Evolutionary conservation across 2,797 vertebrate genomes (phyloP).

Genomic region (Cetoscarus ocellatus): DNA sequence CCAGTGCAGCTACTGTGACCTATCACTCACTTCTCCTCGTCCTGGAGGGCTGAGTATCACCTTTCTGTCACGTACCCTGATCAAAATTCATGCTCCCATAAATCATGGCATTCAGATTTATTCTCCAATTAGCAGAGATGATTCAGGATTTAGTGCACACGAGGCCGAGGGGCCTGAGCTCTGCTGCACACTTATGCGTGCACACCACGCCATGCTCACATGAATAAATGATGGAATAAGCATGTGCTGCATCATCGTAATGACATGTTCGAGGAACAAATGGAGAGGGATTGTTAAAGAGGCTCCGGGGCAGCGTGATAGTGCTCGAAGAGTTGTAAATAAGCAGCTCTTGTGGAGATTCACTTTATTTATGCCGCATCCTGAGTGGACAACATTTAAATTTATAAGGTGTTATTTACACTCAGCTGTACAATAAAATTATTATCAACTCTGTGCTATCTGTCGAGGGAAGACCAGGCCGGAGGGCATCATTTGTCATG

Average conservation of each 20-base stretch:
- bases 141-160: slow-evolving; percentile 41
- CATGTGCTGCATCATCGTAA: slow-evolving; percentile 42
- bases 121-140: slow-evolving; percentile 67
- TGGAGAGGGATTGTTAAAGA: not conserved
- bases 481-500: no score
- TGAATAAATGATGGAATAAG: slow-evolving; percentile 56
- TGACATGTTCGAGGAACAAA: slow-evolving; percentile 19
- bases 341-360: not conserved
- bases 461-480: no score
- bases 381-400: not conserved
- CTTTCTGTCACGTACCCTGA: not conserved
- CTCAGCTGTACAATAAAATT: not conserved
- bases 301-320: not conserved
- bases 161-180: slow-evolving; percentile 21
- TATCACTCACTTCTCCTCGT: not conserved
- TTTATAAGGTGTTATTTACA: not conserved
- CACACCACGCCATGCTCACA: slow-evolving; percentile 23
- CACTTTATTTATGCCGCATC: not conserved
- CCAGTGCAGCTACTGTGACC: not conserved
- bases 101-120: slow-evolving; percentile 36
- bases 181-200: slow-evolving; percentile 32
- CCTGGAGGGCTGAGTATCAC: not conserved
- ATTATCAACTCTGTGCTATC: not conserved
- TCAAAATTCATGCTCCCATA: not conserved
- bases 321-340: slow-evolving; percentile 1